Evolutionary conservation across 2,113 vertebrate species (phyloP), one percentile per base, ranked within the genome.

Genomic region (Cephalopholis sonnerati): DNA sequence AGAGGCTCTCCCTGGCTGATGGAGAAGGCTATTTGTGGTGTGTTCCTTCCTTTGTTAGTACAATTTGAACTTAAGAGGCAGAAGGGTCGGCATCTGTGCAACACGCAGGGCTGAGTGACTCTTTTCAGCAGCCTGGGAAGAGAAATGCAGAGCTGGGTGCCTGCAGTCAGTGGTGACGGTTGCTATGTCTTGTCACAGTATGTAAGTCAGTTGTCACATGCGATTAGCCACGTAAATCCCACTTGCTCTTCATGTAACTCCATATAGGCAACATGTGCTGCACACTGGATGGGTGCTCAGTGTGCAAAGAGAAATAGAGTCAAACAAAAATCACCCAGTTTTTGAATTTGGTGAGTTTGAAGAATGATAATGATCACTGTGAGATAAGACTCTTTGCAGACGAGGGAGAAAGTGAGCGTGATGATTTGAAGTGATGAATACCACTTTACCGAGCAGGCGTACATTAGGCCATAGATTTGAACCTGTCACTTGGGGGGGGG

Each of bases 1-100:
- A 57, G 79, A 71, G 50, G 76, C 51, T 77, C 67, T 87, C 27
- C 1, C 17, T 27, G 55, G 36, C 79, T 88, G 81, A 88, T 82
- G 81, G 85, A 92, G 85, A 86, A 77, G 59, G 75, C 77, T 91
- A 87, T 91, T 89, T 91, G 50, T 20, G n/a, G 51, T 58, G 46
- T 73, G 80, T 68, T 86, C 75, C 50, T 71, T 59, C 70, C 72
- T 89, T 85, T 82, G 65, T 74, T 55, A 51, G 77, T 20, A 50
- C 78, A 82, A 79, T 32, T 82, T 79, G 48, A 50, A 67, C 50
- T 87, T 55, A 79, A 55, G 57, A 65, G 72, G 32, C 61, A 85
- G 76, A 36, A 22, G 46, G 18, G 22, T 55, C 0, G 27, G 12
- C 15, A 2, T 59, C 39, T 1, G 24, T 69, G 69, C 48, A 66